A percentile compares a stretch with the other conserved stretches of the same genome.
These are phyloP conservation scores for Ceryle rudis DNA, from an alignment of 2,797 vertebrate genomes.

Conservation along the genomic window DNA sequence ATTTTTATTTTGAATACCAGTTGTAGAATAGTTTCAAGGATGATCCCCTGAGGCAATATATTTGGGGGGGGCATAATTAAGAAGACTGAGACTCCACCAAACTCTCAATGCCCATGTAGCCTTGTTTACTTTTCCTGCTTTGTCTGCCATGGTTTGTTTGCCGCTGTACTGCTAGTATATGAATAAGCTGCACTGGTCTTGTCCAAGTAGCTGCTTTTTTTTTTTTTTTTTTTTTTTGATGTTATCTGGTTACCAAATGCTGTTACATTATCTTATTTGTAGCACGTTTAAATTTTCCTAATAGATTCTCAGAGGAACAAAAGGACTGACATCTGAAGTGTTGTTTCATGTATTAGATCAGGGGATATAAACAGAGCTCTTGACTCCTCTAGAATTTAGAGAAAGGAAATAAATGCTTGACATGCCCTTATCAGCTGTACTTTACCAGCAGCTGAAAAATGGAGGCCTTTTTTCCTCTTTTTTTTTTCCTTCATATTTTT, in stretches of 20 bases:
- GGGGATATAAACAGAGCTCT: not conserved
- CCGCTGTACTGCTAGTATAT: not conserved
- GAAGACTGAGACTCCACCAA: not conserved
- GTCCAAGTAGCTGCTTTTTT: not conserved
- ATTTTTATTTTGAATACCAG: not conserved
- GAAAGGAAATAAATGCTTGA: not conserved
- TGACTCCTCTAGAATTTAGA: not conserved
- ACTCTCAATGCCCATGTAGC: not conserved
- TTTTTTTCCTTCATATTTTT: not conserved
- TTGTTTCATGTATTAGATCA: not conserved
- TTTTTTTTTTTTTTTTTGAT: not conserved
- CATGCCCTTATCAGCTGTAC: not conserved
- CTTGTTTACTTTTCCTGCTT: not conserved
- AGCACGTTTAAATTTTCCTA: not conserved
- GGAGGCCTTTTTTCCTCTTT: fast-evolving
- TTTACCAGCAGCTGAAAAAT: not conserved
- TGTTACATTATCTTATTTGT: not conserved
- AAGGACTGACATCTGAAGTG: not conserved
- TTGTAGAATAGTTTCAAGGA: not conserved
- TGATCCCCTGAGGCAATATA: not conserved
- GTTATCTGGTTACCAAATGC: not conserved
- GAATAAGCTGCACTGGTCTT: not conserved
- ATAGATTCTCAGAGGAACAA: not conserved
- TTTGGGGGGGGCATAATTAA: not conserved
- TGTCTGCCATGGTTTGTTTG: not conserved